Conservation (phyloP, 2,888 invertebrate species). For the Adelphocoris suturalis region DNA sequence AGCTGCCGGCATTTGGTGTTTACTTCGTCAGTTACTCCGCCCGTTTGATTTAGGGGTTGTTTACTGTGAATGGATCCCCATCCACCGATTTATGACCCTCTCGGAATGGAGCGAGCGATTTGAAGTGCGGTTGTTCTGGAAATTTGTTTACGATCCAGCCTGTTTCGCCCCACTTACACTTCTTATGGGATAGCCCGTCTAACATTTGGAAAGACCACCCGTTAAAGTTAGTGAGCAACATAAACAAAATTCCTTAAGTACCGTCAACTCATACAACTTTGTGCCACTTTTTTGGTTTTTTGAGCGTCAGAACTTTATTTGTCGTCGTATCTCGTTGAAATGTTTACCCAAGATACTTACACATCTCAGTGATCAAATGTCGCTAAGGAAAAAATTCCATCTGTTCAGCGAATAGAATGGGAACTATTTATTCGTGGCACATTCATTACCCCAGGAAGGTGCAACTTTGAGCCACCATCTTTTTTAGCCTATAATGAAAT, state of each 20-base stretch:
- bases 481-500: too few relatives aligned
- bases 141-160: conserved; percentile 44
- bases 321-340: too few relatives aligned
- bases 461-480: too few relatives aligned
- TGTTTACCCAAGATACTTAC: too few relatives aligned
- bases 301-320: too few relatives aligned
- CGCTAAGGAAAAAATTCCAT: too few relatives aligned
- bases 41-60: conserved; percentile 57
- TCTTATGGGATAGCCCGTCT: not conserved
- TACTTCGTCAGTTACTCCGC: conserved; percentile 22
- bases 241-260: not conserved
- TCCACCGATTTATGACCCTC: conserved; percentile 12
- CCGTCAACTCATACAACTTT: too few relatives aligned
- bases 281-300: too few relatives aligned
- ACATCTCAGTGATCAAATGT: too few relatives aligned
- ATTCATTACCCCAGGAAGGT: too few relatives aligned
- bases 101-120: not conserved
- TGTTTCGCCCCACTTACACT: not conserved
- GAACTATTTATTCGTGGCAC: too few relatives aligned
- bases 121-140: conserved; percentile 42
- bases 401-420: too few relatives aligned
- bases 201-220: not conserved
- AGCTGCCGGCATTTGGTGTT: conserved; percentile 62
- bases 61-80: conserved; percentile 4
- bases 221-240: not conserved